Percentiles rank a stretch among this genome's conserved stretches.
phyloP scores from a whole-genome alignment of 92 coral and sea anemone species.

The Palythoa heliodiscus region DNA sequence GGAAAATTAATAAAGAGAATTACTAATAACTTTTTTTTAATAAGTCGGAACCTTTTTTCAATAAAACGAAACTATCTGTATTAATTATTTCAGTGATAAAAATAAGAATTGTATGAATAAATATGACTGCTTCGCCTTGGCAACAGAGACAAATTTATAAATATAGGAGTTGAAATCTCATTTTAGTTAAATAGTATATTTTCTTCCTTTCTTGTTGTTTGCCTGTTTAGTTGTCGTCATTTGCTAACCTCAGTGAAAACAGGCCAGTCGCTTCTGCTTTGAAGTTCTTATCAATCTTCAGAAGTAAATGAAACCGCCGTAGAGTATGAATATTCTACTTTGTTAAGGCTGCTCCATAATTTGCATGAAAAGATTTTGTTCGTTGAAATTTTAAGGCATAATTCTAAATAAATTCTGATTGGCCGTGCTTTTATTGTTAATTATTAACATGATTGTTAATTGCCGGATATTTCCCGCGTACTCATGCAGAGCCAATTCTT shows the following conservation, averaged over 20 bases:
- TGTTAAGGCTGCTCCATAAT: neutral
- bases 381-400: constrained; percentile 23
- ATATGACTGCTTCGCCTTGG: neutral
- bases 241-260: neutral
- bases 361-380: constrained; percentile 25
- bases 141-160: neutral
- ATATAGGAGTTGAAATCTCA: neutral
- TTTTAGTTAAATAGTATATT: neutral
- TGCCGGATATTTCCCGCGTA: constrained; percentile 9
- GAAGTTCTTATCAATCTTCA: neutral
- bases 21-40: neutral
- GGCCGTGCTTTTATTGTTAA: constrained; percentile 17
- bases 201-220: neutral
- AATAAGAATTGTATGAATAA: neutral
- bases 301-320: neutral
- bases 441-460: constrained; percentile 17
- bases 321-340: too few species aligned
- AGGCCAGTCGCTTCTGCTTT: neutral
- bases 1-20: neutral
- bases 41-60: neutral
- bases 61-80: neutral
- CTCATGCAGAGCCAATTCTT: constrained; percentile 4
- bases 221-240: neutral
- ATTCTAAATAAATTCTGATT: constrained; percentile 33
- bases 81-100: too few species aligned